Evolutionary conservation across 1,140 invertebrate genomes (phyloP).

Genomic region (Conus ventricosus): DNA sequence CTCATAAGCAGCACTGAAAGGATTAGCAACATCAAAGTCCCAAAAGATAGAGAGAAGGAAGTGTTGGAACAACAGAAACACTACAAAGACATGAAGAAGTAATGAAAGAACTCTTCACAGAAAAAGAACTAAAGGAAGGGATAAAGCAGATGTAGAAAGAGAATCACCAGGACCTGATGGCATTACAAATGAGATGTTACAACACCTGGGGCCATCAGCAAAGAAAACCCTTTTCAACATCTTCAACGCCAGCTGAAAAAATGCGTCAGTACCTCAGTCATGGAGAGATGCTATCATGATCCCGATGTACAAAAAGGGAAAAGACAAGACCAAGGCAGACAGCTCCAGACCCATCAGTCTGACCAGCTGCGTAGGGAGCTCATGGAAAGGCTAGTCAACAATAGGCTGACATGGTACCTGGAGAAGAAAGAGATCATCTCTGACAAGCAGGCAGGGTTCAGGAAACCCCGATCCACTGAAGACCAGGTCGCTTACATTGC

Average conservation of each 20-base stretch:
- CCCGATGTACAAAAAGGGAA: conserved; percentile 41
- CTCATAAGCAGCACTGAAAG: not conserved
- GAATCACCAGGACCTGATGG: conserved; percentile 34
- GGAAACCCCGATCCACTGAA: not conserved
- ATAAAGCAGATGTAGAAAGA: not conserved
- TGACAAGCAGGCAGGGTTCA: not conserved
- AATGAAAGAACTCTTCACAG: not conserved
- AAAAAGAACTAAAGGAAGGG: not conserved
- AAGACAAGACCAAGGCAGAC: conserved; percentile 23
- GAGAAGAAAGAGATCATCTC: not conserved
- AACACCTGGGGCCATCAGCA: not conserved
- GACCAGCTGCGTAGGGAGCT: conserved; percentile 32
- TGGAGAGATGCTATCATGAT: conserved; percentile 37
- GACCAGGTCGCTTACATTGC: conserved; percentile 10
- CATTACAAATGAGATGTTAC: conserved; percentile 40
- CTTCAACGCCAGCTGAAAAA: conserved; percentile 39
- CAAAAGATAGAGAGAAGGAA: not conserved
- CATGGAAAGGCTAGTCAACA: conserved; percentile 30
- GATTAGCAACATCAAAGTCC: not conserved
- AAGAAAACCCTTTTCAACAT: conserved; percentile 28
- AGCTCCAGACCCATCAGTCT: conserved; percentile 44
- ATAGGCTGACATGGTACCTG: conserved; percentile 15
- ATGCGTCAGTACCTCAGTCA: conserved; percentile 13
- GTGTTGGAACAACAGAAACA: not conserved
- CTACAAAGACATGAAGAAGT: not conserved